Conservation (phyloP, 2,797 vertebrate genomes). For the Fistularia commersonii region DNA sequence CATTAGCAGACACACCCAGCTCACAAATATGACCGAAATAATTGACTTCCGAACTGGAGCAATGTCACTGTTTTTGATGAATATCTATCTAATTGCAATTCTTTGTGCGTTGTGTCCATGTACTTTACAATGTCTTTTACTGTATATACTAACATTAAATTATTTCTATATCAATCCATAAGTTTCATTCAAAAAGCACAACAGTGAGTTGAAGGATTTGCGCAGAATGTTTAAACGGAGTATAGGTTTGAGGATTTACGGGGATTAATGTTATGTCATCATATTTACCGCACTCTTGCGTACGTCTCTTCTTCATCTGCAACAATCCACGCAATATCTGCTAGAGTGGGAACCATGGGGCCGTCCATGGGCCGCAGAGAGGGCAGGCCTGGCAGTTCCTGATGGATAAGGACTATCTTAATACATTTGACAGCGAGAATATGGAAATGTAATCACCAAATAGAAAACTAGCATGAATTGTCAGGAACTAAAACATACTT, state of each 20-base stretch:
- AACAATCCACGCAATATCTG: constrained; percentile 96
- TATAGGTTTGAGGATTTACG: neutral
- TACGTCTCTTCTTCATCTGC: constrained; percentile 97
- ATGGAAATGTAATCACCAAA: neutral
- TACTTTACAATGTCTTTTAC: no score
- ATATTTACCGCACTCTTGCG: constrained; percentile 89
- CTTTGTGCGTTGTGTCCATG: no score
- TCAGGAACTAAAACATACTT: constrained; percentile 69
- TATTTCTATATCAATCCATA: neutral
- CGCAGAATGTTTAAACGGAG: neutral
- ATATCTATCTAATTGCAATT: no score
- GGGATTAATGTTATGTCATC: neutral
- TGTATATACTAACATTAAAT: no score
- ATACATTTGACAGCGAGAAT: neutral
- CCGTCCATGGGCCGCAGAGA: constrained; percentile 79
- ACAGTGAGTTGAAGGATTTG: neutral
- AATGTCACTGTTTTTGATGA: no score
- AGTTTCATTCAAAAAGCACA: neutral
- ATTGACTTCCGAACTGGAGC: no score
- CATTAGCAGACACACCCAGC: no score
- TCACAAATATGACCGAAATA: no score
- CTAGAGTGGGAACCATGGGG: constrained; percentile 90
- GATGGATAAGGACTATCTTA: constrained; percentile 8
- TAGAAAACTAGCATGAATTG: neutral
- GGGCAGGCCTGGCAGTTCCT: constrained; percentile 87